Percentiles rank a stretch among this genome's conserved stretches.
Evolutionary conservation across 2,888 invertebrate genomes (phyloP).

Genomic region (Pyrochroa serraticornis): DNA sequence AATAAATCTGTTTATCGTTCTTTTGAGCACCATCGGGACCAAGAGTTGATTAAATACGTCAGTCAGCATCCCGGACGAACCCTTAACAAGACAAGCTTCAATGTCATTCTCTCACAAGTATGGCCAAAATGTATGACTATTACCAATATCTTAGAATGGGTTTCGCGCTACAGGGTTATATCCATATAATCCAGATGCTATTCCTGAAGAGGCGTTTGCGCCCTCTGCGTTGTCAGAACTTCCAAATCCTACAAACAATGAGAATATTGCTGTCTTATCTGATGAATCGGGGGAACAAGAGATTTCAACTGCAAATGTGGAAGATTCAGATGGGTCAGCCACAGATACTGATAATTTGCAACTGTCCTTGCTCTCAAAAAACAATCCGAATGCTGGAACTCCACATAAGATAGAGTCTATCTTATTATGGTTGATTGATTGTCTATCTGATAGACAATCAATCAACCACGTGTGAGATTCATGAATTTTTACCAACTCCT

Average conservation of each 20-base stretch:
- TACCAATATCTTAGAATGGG: constrained; percentile 37
- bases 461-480: no score
- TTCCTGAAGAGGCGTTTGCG: constrained; percentile 41
- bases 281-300: no score
- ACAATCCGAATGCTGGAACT: no score
- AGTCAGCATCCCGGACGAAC: constrained; percentile 6
- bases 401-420: no score
- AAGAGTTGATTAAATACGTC: constrained; percentile 45
- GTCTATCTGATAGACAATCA: no score
- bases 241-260: constrained; percentile 3
- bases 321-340: no score
- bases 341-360: no score
- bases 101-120: constrained; percentile 33
- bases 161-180: constrained; percentile 42
- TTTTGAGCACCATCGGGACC: constrained; percentile 49
- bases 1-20: constrained; percentile 46
- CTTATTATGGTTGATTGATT: no score
- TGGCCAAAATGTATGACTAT: constrained; percentile 40
- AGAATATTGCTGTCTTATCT: no score
- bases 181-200: constrained; percentile 39
- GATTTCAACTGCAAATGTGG: no score
- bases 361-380: no score
- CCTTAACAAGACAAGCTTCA: constrained; percentile 14
- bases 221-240: constrained; percentile 12
- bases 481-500: constrained; percentile 1